Percentiles rank a stretch among this genome's conserved stretches.
Evolutionary conservation across 2,797 vertebrate species (phyloP).

Genomic region (Macropus fuliginosus): DNA sequence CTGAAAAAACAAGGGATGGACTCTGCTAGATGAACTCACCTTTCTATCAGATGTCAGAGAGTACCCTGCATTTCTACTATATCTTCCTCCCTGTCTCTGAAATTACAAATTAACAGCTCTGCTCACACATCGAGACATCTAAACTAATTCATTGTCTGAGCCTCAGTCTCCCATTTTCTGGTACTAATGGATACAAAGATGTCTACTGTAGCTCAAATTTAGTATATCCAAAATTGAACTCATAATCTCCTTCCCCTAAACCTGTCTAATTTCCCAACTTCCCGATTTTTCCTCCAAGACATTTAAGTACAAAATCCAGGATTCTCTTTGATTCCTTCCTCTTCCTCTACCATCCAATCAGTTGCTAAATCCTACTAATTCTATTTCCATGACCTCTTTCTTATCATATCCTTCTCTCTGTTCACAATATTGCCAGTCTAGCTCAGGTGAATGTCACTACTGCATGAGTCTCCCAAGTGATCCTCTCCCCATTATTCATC

Average conservation of each 20-base stretch:
- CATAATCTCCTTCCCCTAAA: not conserved
- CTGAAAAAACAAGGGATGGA: not conserved
- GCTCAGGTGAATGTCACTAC: conserved; percentile 1
- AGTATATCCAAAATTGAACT: not conserved
- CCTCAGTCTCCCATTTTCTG: not conserved
- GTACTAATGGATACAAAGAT: no score
- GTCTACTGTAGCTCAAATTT: conserved; percentile 7
- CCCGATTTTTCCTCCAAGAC: not conserved
- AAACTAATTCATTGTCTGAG: not conserved
- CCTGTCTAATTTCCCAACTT: not conserved
- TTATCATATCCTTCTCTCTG: conserved; percentile 33
- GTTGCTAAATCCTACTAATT: not conserved
- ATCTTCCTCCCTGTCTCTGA: not conserved
- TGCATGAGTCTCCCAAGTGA: not conserved
- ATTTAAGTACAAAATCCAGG: not conserved
- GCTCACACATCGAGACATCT: not conserved
- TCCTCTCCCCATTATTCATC: no score
- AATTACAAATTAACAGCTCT: not conserved
- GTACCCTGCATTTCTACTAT: not conserved
- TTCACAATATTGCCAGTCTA: conserved; percentile 24
- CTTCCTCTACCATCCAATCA: conserved; percentile 18
- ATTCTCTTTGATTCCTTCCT: not conserved
- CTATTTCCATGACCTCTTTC: conserved; percentile 5
- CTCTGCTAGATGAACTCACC: not conserved
- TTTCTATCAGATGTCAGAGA: not conserved